Percentiles rank a stretch among this genome's conserved stretches.
Conservation (phyloP, 2,113 vertebrate genomes). For the Chlamydotis undulata region DNA sequence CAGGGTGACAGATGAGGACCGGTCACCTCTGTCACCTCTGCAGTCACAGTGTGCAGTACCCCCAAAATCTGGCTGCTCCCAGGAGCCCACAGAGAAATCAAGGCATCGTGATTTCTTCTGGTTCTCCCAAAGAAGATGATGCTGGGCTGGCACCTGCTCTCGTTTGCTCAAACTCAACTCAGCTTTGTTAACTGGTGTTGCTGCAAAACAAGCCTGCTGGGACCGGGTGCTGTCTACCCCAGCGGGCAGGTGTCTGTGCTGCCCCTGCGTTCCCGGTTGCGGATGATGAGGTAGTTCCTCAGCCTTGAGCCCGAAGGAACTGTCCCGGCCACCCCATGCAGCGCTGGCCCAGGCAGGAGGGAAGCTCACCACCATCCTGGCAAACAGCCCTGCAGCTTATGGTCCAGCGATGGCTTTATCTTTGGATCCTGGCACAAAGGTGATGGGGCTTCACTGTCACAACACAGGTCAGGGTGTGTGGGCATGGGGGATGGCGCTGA, state of each 20-base stretch:
- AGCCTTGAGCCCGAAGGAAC: neutral
- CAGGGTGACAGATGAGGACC: accelerated
- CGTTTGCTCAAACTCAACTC: neutral
- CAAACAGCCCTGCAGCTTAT: neutral
- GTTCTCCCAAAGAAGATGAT: neutral
- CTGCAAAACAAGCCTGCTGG: accelerated
- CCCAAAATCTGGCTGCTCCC: neutral
- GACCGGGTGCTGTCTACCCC: accelerated
- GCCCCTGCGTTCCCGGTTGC: accelerated
- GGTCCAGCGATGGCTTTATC: accelerated
- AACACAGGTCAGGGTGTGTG: too few relatives aligned
- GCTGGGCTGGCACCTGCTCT: accelerated
- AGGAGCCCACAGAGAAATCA: neutral
- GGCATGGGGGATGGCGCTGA: accelerated
- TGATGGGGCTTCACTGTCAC: neutral
- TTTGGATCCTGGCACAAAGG: neutral
- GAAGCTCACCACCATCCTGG: neutral
- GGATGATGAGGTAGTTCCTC: neutral
- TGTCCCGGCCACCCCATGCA: accelerated
- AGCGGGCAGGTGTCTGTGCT: accelerated
- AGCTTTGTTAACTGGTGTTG: neutral
- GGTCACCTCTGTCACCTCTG: neutral
- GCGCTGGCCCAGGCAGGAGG: neutral
- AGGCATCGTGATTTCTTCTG: neutral
- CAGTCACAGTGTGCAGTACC: neutral